Evolutionary conservation across 2,113 vertebrate species (phyloP).

Genomic region (Phycodurus eques): DNA sequence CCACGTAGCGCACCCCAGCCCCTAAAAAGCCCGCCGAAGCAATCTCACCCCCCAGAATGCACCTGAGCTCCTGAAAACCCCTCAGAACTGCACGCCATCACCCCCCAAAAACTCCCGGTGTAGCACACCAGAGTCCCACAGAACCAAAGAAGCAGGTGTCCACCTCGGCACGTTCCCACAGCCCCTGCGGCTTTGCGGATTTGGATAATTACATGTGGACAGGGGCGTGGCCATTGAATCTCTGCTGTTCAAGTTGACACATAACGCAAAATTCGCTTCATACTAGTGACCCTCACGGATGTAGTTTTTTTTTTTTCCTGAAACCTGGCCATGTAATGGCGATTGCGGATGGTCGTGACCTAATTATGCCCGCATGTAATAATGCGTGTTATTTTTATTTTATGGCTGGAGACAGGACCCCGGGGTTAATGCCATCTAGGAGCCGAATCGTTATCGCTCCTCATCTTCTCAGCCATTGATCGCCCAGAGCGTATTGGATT

Average conservation of each 20-base stretch:
- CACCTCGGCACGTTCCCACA: too few relatives aligned
- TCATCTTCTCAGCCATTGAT: slow-evolving; percentile 69
- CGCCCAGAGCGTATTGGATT: slow-evolving; percentile 60
- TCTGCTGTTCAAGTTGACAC: background rate
- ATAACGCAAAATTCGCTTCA: background rate
- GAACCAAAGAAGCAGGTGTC: too few relatives aligned
- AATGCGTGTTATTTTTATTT: slow-evolving; percentile 54
- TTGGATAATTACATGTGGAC: too few relatives aligned
- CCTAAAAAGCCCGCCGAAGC: too few relatives aligned
- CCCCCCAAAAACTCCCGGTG: too few relatives aligned
- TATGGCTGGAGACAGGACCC: slow-evolving; percentile 50
- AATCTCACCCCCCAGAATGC: too few relatives aligned
- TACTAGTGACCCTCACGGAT: background rate
- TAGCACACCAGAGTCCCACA: too few relatives aligned
- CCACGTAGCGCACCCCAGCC: too few relatives aligned
- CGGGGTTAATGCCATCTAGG: slow-evolving; percentile 58
- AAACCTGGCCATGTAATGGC: slow-evolving; percentile 9
- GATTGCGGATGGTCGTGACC: slow-evolving; percentile 35
- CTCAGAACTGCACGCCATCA: too few relatives aligned
- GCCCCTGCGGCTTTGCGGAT: too few relatives aligned
- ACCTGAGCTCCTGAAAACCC: too few relatives aligned
- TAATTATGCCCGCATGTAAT: slow-evolving; percentile 37
- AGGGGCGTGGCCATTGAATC: too few relatives aligned
- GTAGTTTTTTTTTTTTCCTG: background rate
- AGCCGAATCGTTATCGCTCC: slow-evolving; percentile 58